Evolutionary conservation across 2,888 invertebrate genomes (phyloP), one percentile per base, ranked within the genome.

Genomic region (Siphonodentalium dalli): DNA sequence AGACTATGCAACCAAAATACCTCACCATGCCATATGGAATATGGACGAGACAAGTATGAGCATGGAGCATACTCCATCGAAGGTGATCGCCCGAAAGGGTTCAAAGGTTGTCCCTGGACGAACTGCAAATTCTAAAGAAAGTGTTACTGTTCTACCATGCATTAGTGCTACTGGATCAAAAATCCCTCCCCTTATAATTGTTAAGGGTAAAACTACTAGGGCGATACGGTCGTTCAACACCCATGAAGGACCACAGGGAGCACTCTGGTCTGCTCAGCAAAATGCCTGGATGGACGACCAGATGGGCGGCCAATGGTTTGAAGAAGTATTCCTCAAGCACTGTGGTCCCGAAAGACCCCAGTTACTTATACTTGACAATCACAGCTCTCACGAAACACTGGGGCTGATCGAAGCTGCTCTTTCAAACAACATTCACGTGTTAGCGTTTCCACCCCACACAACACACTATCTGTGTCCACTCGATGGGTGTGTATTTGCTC

Each of bases 291-390:
- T 69, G 54, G 39, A 44, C 2, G 61, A 64, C 31, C 52, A 53
- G 1, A 45, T 69, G 2, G 63, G 65, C 2, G 54, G 55, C n/a
- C 41, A 57, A 29, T 68, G 66, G 68, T 68, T 68, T 40, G 15
- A 37, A 8, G 39, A 58, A 1, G 48, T 67, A 0, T 69, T 64
- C 38, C 34, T 68, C n/a, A 39, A 38, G 7, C 20, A 60, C 53
- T 68, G 67, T 50, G 65, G 65, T 15, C 31, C 52, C 8, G 50
- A 54, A 29, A 46, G 69, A n/a, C 66, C 70, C 4, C 67, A 65
- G 29, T 52, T 71, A 1, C 44, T 66, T 0, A 54, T 69, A 21
- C 37, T 68, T 21, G 69, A 69, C 38, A 61, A 61, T 9, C 63
- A 67, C 42, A 42, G 52, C 7, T 62, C 59, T 1, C 65, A 67